Evolutionary conservation across 2,113 vertebrate genomes (phyloP).

Genomic region (Paedocypris sp.): DNA sequence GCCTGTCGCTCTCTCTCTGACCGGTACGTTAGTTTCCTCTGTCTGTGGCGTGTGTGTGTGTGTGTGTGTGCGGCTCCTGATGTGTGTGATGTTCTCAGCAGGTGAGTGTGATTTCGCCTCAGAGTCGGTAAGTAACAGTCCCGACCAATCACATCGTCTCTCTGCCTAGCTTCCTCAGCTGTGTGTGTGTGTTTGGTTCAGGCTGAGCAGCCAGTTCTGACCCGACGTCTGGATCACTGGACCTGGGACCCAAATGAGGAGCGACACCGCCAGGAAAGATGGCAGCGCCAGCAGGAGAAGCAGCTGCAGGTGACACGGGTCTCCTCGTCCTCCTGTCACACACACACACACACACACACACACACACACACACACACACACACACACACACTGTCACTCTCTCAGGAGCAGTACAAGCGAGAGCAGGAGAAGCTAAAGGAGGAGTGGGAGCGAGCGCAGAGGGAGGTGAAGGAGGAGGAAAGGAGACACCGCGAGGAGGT

Average conservation of each 20-base stretch:
- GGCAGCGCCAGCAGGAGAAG: conserved; percentile 94
- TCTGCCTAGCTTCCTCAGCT: no score
- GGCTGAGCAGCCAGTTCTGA: conserved; percentile 68
- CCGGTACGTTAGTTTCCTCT: no score
- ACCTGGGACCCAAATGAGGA: conserved; percentile 97
- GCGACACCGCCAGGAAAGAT: conserved; percentile 84
- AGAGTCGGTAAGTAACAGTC: no score
- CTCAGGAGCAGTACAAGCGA: conserved; percentile 86
- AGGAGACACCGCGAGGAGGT: conserved; percentile 95
- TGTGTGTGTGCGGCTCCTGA: no score
- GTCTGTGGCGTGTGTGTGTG: no score
- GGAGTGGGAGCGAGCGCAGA: conserved; percentile 94
- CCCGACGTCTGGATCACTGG: conserved; percentile 86
- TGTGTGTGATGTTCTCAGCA: no score
- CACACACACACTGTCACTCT: no score
- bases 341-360: no score
- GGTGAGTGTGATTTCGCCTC: no score
- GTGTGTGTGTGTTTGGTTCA: conserved; percentile 44
- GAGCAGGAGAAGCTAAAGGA: conserved; percentile 91
- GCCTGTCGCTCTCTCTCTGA: conserved; percentile 42
- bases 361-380: no score
- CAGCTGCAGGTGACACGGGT: conserved; percentile 97
- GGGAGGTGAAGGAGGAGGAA: conserved; percentile 89
- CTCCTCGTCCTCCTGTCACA: no score
- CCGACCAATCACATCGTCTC: no score